These are phyloP conservation scores for Malthinus seriepunctatus DNA, from an alignment of 2,888 invertebrate species.

Conservation along the genomic window DNA sequence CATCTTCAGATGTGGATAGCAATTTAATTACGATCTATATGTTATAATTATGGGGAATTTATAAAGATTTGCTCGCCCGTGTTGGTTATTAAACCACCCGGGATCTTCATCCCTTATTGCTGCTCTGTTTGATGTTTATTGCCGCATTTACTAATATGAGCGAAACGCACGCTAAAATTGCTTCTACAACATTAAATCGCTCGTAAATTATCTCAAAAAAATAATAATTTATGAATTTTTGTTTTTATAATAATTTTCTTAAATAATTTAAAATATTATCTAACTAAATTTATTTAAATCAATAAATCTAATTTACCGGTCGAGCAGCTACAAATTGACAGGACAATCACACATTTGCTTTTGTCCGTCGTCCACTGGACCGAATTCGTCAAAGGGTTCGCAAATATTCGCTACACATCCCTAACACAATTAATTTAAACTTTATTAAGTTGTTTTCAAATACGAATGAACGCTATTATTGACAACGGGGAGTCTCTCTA, in stretches of 20 bases:
- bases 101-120: constrained; percentile 40
- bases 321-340: constrained; percentile 51
- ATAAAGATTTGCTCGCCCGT: constrained; percentile 52
- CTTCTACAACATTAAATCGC: constrained; percentile 22
- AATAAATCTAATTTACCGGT: constrained; percentile 52
- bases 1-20: constrained; percentile 48
- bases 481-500: constrained; percentile 18
- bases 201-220: constrained; percentile 17
- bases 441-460: constrained; percentile 31
- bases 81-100: constrained; percentile 46
- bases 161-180: constrained; percentile 19
- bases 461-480: constrained; percentile 29
- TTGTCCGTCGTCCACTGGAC: constrained; percentile 41
- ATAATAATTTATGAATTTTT: background rate
- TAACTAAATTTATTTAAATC: constrained; percentile 40
- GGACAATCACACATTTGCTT: constrained; percentile 50
- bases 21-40: constrained; percentile 55
- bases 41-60: constrained; percentile 54
- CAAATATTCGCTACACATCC: constrained; percentile 47
- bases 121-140: constrained; percentile 34
- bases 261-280: background rate
- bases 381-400: constrained; percentile 48
- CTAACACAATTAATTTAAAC: constrained; percentile 44
- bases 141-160: constrained; percentile 30
- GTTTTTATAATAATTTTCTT: background rate